phyloP scores from a whole-genome alignment of 2,113 vertebrate genomes.

The Rhodinocichla rosea region DNA sequence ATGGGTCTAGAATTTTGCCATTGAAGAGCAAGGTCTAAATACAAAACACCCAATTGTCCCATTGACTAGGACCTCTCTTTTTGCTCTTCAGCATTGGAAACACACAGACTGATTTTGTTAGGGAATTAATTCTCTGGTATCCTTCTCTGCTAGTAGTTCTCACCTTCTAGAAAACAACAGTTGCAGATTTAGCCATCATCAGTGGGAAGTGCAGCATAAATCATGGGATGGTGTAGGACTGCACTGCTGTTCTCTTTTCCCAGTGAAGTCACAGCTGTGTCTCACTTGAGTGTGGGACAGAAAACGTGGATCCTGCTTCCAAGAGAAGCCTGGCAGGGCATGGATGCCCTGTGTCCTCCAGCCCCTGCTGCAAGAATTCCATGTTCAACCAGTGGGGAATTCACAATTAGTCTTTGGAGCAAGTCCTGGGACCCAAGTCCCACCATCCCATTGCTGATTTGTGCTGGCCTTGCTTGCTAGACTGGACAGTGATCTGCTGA shows the following conservation, averaged over 20 bases:
- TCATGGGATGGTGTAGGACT: background rate
- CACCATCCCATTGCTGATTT: accelerated
- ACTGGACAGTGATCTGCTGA: background rate
- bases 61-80: background rate
- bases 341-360: background rate
- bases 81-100: background rate
- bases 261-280: background rate
- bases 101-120: background rate
- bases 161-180: background rate
- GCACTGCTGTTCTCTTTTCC: background rate
- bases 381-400: background rate
- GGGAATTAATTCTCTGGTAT: background rate
- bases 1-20: background rate
- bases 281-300: background rate
- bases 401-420: background rate
- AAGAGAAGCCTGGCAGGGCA: background rate
- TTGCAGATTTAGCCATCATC: background rate
- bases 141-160: background rate
- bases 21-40: background rate
- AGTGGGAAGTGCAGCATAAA: background rate
- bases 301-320: background rate
- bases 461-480: background rate
- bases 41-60: background rate
- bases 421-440: background rate
- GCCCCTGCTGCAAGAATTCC: background rate